phyloP scores from a whole-genome alignment of 2,113 vertebrate species.

The Caloenas nicobarica region DNA sequence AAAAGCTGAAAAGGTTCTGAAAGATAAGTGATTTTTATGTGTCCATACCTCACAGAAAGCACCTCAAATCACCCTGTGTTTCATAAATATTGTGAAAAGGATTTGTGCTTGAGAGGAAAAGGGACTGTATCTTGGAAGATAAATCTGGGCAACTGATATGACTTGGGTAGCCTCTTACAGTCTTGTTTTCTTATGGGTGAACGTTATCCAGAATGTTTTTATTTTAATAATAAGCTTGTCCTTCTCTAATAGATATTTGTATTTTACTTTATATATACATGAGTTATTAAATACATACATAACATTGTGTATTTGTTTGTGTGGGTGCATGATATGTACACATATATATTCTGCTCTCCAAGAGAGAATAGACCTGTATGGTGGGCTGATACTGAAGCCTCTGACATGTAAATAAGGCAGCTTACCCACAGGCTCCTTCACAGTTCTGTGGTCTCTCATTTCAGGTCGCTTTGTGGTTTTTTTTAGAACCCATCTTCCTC shows the following conservation, averaged over 20 bases:
- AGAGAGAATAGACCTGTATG: background rate
- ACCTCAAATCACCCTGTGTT: background rate
- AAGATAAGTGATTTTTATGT: background rate
- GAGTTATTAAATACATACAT: background rate
- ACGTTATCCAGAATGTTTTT: background rate
- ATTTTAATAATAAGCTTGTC: background rate
- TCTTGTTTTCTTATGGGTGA: background rate
- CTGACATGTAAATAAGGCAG: background rate
- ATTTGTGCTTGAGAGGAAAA: background rate
- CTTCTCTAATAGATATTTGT: background rate
- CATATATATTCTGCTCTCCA: background rate
- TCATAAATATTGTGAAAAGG: background rate
- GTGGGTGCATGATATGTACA: background rate
- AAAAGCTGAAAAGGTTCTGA: background rate
- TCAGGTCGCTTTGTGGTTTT: background rate
- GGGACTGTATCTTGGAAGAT: background rate
- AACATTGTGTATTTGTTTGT: background rate
- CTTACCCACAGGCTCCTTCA: background rate
- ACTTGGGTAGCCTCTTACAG: background rate
- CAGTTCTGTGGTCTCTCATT: background rate
- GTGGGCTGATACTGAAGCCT: background rate
- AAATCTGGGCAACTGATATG: background rate
- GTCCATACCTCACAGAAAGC: background rate
- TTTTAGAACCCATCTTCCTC: background rate
- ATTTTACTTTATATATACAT: background rate